Percentiles rank a stretch among this genome's conserved stretches.
Conservation (phyloP, 1,140 invertebrate species). For the Vanessa atalanta region DNA sequence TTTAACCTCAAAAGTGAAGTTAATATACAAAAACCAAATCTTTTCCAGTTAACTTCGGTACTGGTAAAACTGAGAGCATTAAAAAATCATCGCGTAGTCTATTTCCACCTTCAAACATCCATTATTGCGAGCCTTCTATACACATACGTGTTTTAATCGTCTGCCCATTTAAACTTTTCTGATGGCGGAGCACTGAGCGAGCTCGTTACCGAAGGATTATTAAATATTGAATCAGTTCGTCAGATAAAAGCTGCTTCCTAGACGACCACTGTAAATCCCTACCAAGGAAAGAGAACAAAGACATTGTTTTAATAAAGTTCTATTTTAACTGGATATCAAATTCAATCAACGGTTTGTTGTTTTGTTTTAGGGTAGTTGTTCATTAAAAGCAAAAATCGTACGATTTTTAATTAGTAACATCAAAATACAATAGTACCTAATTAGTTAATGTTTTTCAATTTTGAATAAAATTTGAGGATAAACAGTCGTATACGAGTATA, state of each 20-base stretch:
- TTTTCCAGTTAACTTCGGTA: background rate
- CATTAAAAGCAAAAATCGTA: background rate
- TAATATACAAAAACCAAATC: too few relatives aligned
- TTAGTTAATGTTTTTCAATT: too few relatives aligned
- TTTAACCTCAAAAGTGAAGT: too few relatives aligned
- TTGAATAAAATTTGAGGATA: background rate
- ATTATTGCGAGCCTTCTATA: conserved; percentile 32
- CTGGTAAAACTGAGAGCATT: conserved; percentile 3
- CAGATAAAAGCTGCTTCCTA: conserved; percentile 71
- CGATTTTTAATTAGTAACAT: background rate
- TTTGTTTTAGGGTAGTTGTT: conserved; percentile 8
- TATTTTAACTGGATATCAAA: conserved; percentile 54
- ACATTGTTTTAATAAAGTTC: conserved; percentile 59
- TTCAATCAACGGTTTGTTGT: conserved; percentile 45
- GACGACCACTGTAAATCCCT: conserved; percentile 62
- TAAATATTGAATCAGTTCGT: conserved; percentile 77
- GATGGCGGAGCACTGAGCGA: conserved; percentile 57
- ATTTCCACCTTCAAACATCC: conserved; percentile 17
- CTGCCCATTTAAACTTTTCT: conserved; percentile 78
- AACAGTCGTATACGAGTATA: too few relatives aligned
- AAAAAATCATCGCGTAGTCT: conserved; percentile 2
- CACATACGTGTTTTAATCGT: conserved; percentile 42
- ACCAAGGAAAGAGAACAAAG: conserved; percentile 64
- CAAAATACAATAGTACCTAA: too few relatives aligned
- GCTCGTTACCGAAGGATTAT: conserved; percentile 78